These are phyloP conservation scores for Fratercula arctica DNA, from an alignment of 2,797 vertebrate genomes.

Conservation along the genomic window DNA sequence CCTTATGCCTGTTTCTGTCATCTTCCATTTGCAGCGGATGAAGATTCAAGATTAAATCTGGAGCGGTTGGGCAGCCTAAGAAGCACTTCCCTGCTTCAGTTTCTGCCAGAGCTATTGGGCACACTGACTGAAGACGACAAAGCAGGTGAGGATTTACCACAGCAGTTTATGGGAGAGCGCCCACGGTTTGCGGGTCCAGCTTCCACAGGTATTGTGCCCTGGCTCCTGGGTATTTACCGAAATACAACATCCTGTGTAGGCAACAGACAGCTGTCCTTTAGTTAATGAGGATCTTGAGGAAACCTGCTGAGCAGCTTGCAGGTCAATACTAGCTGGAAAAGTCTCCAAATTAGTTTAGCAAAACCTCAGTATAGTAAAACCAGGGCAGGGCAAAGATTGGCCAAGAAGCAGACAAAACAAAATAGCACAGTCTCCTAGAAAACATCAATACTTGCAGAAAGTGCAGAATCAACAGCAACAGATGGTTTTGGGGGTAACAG, in stretches of 20 bases:
- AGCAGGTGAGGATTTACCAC: constrained; percentile 57
- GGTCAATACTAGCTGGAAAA: background rate
- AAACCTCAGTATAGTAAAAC: background rate
- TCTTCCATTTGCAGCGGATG: background rate
- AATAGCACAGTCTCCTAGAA: background rate
- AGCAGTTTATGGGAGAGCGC: background rate
- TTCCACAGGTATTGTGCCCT: background rate
- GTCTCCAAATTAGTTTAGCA: background rate
- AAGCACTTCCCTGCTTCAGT: constrained; percentile 27
- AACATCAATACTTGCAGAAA: background rate
- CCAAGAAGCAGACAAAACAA: background rate
- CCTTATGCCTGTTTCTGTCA: background rate
- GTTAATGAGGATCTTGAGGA: background rate
- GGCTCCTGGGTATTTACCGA: background rate
- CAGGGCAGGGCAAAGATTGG: background rate
- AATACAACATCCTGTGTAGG: accelerated
- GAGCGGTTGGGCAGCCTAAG: background rate
- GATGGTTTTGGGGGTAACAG: background rate
- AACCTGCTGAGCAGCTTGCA: background rate
- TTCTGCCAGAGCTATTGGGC: background rate
- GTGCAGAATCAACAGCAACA: background rate
- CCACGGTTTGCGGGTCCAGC: background rate
- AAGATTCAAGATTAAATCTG: background rate
- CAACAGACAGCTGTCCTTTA: background rate
- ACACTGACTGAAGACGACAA: background rate